These are phyloP conservation scores for Semotilus atromaculatus DNA, from an alignment of 2,797 vertebrate genomes.

Conservation along the genomic window DNA sequence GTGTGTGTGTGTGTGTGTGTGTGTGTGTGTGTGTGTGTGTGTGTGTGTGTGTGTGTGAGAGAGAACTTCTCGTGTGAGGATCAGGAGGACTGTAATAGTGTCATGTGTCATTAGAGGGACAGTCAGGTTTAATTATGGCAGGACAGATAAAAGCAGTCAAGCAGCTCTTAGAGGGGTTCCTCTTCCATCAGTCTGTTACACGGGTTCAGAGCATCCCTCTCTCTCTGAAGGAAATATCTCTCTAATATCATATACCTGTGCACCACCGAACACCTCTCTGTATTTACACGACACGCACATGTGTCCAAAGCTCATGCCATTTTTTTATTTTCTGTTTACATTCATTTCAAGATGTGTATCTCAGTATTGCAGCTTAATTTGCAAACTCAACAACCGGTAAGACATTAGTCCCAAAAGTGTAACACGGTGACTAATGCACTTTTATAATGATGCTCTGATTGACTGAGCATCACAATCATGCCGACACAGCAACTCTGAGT, in stretches of 20 bases:
- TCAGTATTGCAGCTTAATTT: not conserved
- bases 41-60: not conserved
- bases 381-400: not conserved
- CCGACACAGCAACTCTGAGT: not conserved
- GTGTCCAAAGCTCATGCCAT: not conserved
- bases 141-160: conserved; percentile 47
- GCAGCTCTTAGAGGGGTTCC: conserved; percentile 35
- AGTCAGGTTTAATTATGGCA: conserved; percentile 52
- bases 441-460: not conserved
- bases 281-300: not conserved
- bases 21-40: not conserved
- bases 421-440: not conserved
- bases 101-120: conserved; percentile 53
- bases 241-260: not conserved
- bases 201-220: not conserved
- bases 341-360: not conserved
- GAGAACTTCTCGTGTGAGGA: conserved; percentile 40
- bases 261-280: not conserved
- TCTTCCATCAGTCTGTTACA: conserved; percentile 9
- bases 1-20: conserved; percentile 16
- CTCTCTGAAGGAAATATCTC: not conserved
- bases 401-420: not conserved
- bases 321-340: not conserved
- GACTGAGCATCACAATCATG: not conserved
- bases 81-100: conserved; percentile 50